These are phyloP conservation scores for Lagodon rhomboides DNA, from an alignment of 2,797 vertebrate species.

Conservation along the genomic window DNA sequence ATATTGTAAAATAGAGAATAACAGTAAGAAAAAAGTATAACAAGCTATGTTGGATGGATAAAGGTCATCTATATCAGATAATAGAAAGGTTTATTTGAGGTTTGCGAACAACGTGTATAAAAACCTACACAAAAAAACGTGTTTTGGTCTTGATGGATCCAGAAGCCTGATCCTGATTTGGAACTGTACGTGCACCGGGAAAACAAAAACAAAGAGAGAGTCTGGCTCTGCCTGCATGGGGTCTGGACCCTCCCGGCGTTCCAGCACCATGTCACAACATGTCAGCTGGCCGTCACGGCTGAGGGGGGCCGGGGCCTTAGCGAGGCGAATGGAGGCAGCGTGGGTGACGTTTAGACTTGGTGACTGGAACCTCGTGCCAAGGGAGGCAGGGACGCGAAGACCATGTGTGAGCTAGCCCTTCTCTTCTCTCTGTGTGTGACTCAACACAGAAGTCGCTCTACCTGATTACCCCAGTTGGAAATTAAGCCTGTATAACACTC, in stretches of 20 bases:
- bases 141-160: slow-evolving; percentile 20
- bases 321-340: slow-evolving; percentile 41
- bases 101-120: not conserved
- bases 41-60: not conserved
- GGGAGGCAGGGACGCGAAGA: slow-evolving; percentile 73
- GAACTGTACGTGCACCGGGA: slow-evolving; percentile 1
- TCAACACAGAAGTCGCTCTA: slow-evolving; percentile 79
- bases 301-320: slow-evolving; percentile 35
- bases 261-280: slow-evolving; percentile 88
- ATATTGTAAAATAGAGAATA: not conserved
- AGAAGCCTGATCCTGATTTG: slow-evolving; percentile 29
- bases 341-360: slow-evolving; percentile 87
- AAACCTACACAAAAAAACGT: not conserved
- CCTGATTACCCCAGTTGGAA: slow-evolving; percentile 63
- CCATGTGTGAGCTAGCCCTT: slow-evolving; percentile 82
- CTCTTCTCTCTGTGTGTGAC: slow-evolving; percentile 26
- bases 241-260: slow-evolving; percentile 86
- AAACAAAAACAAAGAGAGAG: slow-evolving; percentile 45
- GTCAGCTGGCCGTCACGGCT: slow-evolving; percentile 88
- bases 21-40: not conserved
- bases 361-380: slow-evolving; percentile 77
- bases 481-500: slow-evolving; percentile 60
- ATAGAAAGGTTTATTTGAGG: not conserved
- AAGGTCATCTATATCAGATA: not conserved
- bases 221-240: slow-evolving; percentile 56